Evolutionary conservation across 2,113 vertebrate species (phyloP).

Genomic region (Megaceryle torquata): DNA sequence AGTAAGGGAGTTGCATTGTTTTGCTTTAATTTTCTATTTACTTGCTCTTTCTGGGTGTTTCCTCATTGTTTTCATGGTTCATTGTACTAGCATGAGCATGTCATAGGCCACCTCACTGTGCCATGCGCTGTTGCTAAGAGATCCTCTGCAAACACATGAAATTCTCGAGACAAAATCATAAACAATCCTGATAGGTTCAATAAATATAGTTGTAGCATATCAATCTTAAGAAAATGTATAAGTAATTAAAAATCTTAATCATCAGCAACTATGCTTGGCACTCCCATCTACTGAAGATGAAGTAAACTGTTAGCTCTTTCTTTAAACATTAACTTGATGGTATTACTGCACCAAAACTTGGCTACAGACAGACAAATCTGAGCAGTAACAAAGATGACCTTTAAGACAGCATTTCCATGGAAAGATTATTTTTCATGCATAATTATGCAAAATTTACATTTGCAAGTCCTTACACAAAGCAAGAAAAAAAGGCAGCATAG

Average conservation of each 20-base stretch:
- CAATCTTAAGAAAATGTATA: slow-evolving; percentile 56
- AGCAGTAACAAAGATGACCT: background rate
- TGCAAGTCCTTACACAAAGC: background rate
- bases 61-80: slow-evolving; percentile 4
- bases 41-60: slow-evolving; percentile 22
- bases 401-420: background rate
- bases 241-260: slow-evolving; percentile 67
- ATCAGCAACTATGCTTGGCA: slow-evolving; percentile 55
- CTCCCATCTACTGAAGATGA: slow-evolving; percentile 45
- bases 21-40: slow-evolving; percentile 17
- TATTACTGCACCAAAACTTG: background rate
- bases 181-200: slow-evolving; percentile 65
- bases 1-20: background rate
- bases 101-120: background rate
- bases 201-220: slow-evolving; percentile 66
- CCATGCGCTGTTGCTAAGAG: slow-evolving; percentile 29
- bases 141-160: slow-evolving; percentile 61
- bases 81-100: background rate
- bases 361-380: background rate
- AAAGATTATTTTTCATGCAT: background rate
- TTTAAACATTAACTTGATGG: slow-evolving; percentile 49
- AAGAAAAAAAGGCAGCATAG: background rate
- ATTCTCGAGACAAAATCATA: slow-evolving; percentile 52
- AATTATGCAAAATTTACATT: background rate
- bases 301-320: slow-evolving; percentile 63